Evolutionary conservation across 2,888 invertebrate genomes (phyloP).

Genomic region (Tinea trinotella): DNA sequence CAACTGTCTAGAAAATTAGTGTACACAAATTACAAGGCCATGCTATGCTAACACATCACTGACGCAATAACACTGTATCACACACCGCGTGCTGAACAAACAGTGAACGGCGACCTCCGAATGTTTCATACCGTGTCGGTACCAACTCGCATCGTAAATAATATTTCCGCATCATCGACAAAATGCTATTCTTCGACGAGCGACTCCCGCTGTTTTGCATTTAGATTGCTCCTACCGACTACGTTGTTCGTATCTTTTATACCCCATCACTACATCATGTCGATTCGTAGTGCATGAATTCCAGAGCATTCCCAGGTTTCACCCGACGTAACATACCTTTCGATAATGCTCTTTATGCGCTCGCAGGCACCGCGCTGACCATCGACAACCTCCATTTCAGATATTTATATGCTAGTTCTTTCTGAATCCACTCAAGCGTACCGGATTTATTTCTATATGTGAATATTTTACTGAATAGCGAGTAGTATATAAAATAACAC

Average conservation of each 20-base stretch:
- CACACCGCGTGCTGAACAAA: slow-evolving; percentile 18
- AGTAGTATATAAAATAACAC: slow-evolving; percentile 33
- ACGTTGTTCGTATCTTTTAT: slow-evolving; percentile 26
- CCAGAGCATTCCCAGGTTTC: slow-evolving; percentile 38
- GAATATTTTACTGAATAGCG: slow-evolving; percentile 33
- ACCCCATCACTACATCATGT: slow-evolving; percentile 27
- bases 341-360: slow-evolving; percentile 41
- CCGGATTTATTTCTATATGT: slow-evolving; percentile 44
- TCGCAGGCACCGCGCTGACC: slow-evolving; percentile 38
- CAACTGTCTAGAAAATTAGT: slow-evolving; percentile 25
- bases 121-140: slow-evolving; percentile 37
- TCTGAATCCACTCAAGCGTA: slow-evolving; percentile 40
- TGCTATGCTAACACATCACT: slow-evolving; percentile 32
- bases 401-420: slow-evolving; percentile 23
- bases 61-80: slow-evolving; percentile 39
- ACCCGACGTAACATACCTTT: slow-evolving; percentile 35
- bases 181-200: slow-evolving; percentile 28
- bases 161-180: slow-evolving; percentile 54
- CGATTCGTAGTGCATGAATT: slow-evolving; percentile 31
- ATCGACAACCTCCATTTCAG: slow-evolving; percentile 20
- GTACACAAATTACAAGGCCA: slow-evolving; percentile 40
- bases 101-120: slow-evolving; percentile 42
- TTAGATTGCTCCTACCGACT: slow-evolving; percentile 35
- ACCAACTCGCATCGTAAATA: slow-evolving; percentile 46
- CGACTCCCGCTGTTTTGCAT: slow-evolving; percentile 37